Evolutionary conservation across 2,113 vertebrate species (phyloP).

Genomic region (Myiozetetes cayanensis): DNA sequence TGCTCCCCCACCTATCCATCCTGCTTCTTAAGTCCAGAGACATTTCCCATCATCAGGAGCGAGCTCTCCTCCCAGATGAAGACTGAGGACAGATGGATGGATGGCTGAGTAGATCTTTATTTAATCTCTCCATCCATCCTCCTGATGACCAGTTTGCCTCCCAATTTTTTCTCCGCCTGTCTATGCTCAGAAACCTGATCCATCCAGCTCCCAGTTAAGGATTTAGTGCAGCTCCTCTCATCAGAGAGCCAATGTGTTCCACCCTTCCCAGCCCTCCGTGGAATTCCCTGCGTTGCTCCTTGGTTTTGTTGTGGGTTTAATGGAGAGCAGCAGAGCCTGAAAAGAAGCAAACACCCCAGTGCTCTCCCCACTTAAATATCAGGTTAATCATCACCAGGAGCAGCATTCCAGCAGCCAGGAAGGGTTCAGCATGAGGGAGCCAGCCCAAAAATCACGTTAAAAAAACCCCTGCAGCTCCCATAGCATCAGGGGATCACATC

Average conservation of each 20-base stretch:
- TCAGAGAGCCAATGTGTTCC: slow-evolving; percentile 13
- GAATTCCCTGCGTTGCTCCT: slow-evolving; percentile 13
- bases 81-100: slow-evolving; percentile 22
- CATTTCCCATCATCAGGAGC: neutral
- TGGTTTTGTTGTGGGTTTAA: neutral
- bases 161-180: neutral
- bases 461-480: neutral
- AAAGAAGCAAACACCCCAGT: neutral
- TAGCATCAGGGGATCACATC: neutral
- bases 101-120: slow-evolving; percentile 42
- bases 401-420: neutral
- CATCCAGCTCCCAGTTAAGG: neutral
- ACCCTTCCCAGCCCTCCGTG: slow-evolving; percentile 26
- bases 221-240: slow-evolving; percentile 42
- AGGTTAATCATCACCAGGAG: neutral
- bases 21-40: neutral
- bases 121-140: slow-evolving; percentile 48
- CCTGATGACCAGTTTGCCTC: neutral
- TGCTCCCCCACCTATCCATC: slow-evolving; percentile 16
- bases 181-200: neutral
- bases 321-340: neutral
- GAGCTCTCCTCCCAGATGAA: neutral
- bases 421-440: neutral
- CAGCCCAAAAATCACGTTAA: neutral
- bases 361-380: neutral